Base-by-base conservation (phyloP, 2,888 invertebrate species). In the Metopia argyrocephala region DNA sequence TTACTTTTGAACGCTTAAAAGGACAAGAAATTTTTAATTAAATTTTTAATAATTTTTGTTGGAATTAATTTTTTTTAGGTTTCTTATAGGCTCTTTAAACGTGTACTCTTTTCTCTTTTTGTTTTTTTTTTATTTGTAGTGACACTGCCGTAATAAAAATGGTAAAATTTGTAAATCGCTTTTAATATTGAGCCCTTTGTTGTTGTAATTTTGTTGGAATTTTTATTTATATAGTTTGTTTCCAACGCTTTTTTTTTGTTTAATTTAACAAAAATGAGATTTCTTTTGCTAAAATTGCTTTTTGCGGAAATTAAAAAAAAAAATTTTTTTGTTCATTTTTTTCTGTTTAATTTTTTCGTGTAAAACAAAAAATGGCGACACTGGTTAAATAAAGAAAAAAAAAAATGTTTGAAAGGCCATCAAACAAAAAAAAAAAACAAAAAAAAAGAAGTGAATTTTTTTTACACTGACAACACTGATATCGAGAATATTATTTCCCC, bases 241-340 rank as follows among this genome's bases (percentile, higher is more conserved):
- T 12, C 12, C 0, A 38, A 4, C 38, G 38, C 4, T 38, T 12
- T 31, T 31, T 12, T 38, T 6, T 38, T 38, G 38, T 38, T 38
- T 38, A 31, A 38, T 38, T 38, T 38, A 38, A 38, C 9, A 15
- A 0, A 9, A 4, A 12, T 15, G 38, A 9, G 38, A 15, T 38
- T 38, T 38, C 38, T 59, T 69, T 54, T 69, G 61, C 69, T 68
- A 65, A 61, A 56, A 69, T 76, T 68, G 68, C 66, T 57, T 66
- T 74, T 66, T 75, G 50, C 66, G 66, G 61, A 65, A 74, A 74
- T 74, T 74, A 15, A 12, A 12, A 38, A 38, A 38, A 31, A 38
- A 38, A 15, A 2, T 6, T 3, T 3, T 38, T 38, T 38, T 31
- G 9, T 38, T 38, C 3, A 3, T 38, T 9, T 12, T 31, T 31